Conservation (phyloP, 1,140 invertebrate species). For the Bilobella aurantiaca region DNA sequence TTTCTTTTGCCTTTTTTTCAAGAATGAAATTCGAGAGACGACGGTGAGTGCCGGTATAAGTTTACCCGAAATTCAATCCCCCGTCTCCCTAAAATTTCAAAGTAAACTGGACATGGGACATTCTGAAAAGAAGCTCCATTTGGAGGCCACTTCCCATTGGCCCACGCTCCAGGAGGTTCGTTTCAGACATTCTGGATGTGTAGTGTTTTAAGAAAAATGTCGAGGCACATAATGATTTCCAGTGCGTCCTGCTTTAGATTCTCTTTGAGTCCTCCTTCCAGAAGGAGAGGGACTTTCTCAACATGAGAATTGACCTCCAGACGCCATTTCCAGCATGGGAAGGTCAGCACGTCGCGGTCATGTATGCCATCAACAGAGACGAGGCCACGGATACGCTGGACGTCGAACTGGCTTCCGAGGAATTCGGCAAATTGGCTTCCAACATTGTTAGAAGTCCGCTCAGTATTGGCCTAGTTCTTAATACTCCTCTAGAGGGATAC, state of each 20-base stretch:
- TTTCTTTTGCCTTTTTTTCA: not conserved
- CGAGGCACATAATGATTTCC: not conserved
- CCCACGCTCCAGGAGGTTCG: conserved; percentile 18
- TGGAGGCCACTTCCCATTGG: conserved; percentile 14
- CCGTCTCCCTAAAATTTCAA: conserved; percentile 18
- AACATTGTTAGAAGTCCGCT: conserved; percentile 15
- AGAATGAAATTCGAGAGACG: conserved; percentile 4
- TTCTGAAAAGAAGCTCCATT: conserved; percentile 20
- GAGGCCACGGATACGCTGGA: conserved; percentile 13
- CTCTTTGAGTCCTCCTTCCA: not conserved
- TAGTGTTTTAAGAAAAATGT: not conserved
- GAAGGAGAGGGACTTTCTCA: conserved; percentile 5
- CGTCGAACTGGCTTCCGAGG: conserved; percentile 19
- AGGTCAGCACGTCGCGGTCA: conserved; percentile 15
- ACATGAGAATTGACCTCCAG: conserved; percentile 15
- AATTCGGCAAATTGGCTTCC: conserved; percentile 22
- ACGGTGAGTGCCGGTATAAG: not conserved
- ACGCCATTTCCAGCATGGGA: conserved; percentile 30
- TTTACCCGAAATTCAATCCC: conserved; percentile 10
- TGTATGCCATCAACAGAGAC: conserved; percentile 26
- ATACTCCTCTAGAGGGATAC: conserved; percentile 21
- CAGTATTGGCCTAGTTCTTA: conserved; percentile 22
- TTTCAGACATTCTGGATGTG: not conserved
- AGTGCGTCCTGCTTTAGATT: not conserved
- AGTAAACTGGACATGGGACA: conserved; percentile 17